Evolutionary conservation across 92 coral and sea anemone genomes (phyloP), one percentile per base, ranked within the genome.

Genomic region (Umimayanthus kanabou): DNA sequence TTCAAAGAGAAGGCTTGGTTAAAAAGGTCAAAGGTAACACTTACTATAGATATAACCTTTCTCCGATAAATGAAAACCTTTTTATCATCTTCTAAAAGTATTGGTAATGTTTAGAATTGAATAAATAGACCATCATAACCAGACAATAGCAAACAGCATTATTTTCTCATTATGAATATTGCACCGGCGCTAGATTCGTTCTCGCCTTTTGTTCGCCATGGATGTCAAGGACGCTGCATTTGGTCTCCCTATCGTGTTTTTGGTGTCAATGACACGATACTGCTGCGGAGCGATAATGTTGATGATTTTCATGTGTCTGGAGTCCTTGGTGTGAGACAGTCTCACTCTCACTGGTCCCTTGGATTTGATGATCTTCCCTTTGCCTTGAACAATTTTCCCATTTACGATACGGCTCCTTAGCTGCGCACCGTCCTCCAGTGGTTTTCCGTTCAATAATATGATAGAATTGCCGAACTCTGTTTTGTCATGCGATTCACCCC

Each of bases 321-420:
- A 90, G 69, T 95, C 99, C 85, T 88, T 93, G n/a, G 98, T 95
- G 73, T 95, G 95, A 14, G 99, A 91, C 22, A 97, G 88, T 79
- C 91, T 93, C 6, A 97, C 96, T 65, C 85, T 90, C 78, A 97
- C 91, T 22, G 99, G 97, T 26, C 98, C 99, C 85, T 97, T 97
- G 5, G 99, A 97, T 90, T 92, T 96, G 70, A 97, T 94, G 22
- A 91, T 33, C 55, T 97, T 97, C 42, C 98, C 99, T 89, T 89
- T 92, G 26, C 99, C 99, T 88, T 89, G 89, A 9, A 97, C 76
- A 30, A 95, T 72, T 78, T 86, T 91, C 25, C 99, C 99, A 82
- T 95, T 87, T 77, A 91, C 89, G 10, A 97, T 94, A 58, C 88
- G 94, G 88, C 95, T 92, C 73, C 99, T 81, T 25, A 97, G 85